phyloP scores from a whole-genome alignment of 2,113 vertebrate species.

The Anser cygnoides region DNA sequence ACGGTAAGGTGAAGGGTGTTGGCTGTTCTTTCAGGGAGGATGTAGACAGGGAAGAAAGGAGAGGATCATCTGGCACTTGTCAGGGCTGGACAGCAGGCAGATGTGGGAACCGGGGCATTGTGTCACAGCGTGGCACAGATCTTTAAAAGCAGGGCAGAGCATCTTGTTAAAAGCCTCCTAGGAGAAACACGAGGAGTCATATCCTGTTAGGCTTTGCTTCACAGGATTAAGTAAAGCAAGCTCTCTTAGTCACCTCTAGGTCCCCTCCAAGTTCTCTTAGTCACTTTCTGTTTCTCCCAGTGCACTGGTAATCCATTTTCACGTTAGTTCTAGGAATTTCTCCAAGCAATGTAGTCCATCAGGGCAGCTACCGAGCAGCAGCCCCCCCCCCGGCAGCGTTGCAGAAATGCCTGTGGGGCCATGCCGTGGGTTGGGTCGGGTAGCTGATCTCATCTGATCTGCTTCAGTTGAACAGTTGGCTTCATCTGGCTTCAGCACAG shows the following conservation, averaged over 20 bases:
- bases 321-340: not conserved
- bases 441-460: not conserved
- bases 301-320: not conserved
- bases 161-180: not conserved
- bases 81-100: not conserved
- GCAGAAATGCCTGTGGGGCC: not conserved
- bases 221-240: not conserved
- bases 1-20: not conserved
- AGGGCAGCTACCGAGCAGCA: not conserved
- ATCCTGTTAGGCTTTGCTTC: not conserved
- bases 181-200: not conserved
- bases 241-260: not conserved
- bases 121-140: not conserved
- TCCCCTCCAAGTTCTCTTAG: not conserved
- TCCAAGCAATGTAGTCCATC: not conserved
- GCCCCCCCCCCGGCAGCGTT: not conserved
- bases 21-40: not conserved
- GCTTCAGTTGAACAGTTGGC: not conserved
- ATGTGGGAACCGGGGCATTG: not conserved
- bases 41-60: fast-evolving
- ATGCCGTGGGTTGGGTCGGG: not conserved
- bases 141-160: not conserved
- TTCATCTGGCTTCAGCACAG: not conserved
- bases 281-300: not conserved
- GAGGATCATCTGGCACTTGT: not conserved